Percentiles rank a stretch among this genome's conserved stretches.
Conservation (phyloP, 2,113 vertebrate species). For the Procapra przewalskii region DNA sequence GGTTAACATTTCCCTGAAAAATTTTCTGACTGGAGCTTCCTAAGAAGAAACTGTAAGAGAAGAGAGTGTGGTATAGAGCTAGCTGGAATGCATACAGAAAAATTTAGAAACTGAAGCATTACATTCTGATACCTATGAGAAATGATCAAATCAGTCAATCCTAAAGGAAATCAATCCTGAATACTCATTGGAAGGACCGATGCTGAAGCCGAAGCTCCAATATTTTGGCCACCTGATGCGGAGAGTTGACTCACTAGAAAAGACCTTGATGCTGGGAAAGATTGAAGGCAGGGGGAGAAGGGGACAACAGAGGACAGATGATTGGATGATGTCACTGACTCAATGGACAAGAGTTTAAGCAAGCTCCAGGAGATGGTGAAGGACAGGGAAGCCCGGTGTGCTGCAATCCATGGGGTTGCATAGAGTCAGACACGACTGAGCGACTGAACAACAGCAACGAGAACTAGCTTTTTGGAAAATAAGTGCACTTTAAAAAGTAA, state of each 20-base stretch:
- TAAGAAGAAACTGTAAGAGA: slow-evolving; percentile 51
- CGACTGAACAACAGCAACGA: not conserved
- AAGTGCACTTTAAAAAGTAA: not conserved
- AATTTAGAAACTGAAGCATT: slow-evolving; percentile 5
- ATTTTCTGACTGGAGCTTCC: slow-evolving; percentile 39
- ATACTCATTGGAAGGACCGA: not conserved
- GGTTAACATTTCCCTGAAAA: slow-evolving; percentile 62
- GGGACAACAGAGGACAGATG: not conserved
- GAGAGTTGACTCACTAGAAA: not conserved
- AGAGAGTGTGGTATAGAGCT: not conserved
- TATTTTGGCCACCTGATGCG: not conserved
- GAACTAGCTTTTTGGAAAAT: slow-evolving; percentile 1
- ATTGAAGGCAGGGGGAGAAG: not conserved
- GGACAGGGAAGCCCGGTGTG: not conserved
- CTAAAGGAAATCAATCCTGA: not conserved
- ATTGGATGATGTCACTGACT: not conserved
- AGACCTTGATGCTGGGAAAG: not conserved
- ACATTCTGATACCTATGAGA: not conserved
- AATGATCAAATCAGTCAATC: not conserved
- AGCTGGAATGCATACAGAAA: slow-evolving; percentile 35
- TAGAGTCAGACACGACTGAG: not conserved
- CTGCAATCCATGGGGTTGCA: not conserved
- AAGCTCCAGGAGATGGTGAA: not conserved
- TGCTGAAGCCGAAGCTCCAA: not conserved
- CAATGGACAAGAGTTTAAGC: not conserved